Conservation (phyloP, 1,140 invertebrate genomes). For the Lanistes nyassanus region DNA sequence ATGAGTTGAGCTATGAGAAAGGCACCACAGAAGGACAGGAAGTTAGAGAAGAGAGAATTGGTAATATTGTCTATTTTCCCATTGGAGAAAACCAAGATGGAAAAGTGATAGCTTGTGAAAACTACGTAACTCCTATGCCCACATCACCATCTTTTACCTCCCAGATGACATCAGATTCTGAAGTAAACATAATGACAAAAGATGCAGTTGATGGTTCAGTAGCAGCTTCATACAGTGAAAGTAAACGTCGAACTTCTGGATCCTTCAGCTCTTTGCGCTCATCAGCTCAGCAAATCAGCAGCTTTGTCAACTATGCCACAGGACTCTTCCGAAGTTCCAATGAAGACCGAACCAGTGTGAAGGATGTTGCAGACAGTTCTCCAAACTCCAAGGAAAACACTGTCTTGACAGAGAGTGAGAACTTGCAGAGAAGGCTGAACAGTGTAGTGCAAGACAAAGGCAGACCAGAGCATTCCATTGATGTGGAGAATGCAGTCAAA, state of each 20-base stretch:
- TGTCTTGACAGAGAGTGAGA: background rate
- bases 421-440: background rate
- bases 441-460: background rate
- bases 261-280: conserved; percentile 28
- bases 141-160: background rate
- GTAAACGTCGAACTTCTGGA: background rate
- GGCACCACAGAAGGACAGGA: background rate
- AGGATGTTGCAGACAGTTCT: background rate
- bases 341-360: background rate
- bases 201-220: conserved; percentile 5
- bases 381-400: background rate
- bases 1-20: background rate
- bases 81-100: conserved; percentile 39
- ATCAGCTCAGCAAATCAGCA: conserved; percentile 29
- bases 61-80: conserved; percentile 48
- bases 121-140: conserved; percentile 22
- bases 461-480: conserved; percentile 34
- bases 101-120: conserved; percentile 32
- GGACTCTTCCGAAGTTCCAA: conserved; percentile 1
- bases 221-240: background rate
- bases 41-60: conserved; percentile 30
- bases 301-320: conserved; percentile 20
- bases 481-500: conserved; percentile 76
- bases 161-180: background rate
- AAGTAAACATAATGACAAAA: background rate